These are phyloP conservation scores for Galleria mellonella DNA, from an alignment of 1,140 invertebrate species.

Conservation along the genomic window DNA sequence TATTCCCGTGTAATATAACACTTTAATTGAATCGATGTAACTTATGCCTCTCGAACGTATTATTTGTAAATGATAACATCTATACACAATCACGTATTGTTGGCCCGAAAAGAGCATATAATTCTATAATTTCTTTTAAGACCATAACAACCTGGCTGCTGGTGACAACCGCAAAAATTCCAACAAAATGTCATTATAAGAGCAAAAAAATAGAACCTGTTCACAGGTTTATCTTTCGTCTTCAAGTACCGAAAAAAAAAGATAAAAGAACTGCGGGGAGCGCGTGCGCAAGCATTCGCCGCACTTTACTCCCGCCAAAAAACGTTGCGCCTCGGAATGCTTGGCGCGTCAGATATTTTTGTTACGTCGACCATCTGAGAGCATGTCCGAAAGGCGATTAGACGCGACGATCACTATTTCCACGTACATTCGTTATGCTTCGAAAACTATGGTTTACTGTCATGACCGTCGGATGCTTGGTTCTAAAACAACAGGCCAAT, in stretches of 20 bases:
- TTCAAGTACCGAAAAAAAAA: constrained; percentile 26
- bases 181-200: constrained; percentile 17
- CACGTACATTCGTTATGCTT: constrained; percentile 30
- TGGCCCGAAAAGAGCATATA: no score
- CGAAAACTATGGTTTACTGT: constrained; percentile 24
- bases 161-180: constrained; percentile 12
- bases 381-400: constrained; percentile 19
- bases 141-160: constrained; percentile 6
- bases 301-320: constrained; percentile 50
- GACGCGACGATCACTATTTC: constrained; percentile 22
- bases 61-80: constrained; percentile 11
- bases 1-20: constrained; percentile 35
- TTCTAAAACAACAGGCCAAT: constrained; percentile 1
- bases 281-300: constrained; percentile 63
- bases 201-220: constrained; percentile 44
- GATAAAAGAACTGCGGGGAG: constrained; percentile 20
- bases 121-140: neutral
- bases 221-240: constrained; percentile 26
- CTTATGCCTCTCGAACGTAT: constrained; percentile 6
- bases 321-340: constrained; percentile 41
- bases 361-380: constrained; percentile 11
- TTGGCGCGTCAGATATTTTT: constrained; percentile 46
- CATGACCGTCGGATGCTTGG: constrained; percentile 17
- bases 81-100: no score
- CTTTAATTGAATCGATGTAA: constrained; percentile 62